Conservation (phyloP, 1,140 invertebrate species). For the Heterodera carotae region DNA sequence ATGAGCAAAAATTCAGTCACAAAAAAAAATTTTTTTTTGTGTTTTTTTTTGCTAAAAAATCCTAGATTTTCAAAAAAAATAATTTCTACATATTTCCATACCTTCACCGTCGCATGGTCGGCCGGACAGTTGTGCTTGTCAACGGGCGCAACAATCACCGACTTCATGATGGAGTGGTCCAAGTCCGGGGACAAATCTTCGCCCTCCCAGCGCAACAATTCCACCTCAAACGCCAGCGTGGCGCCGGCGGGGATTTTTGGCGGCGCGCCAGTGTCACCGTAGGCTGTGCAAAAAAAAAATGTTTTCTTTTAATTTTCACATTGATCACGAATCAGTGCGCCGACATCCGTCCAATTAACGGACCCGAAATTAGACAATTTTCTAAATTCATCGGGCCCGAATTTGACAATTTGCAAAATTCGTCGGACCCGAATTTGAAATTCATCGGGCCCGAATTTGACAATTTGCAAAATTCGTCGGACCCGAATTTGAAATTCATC, state of each 20-base stretch:
- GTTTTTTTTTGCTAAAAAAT: too few relatives aligned
- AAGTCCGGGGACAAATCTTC: constrained; percentile 73
- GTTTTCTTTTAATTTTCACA: neutral
- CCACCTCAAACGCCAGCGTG: constrained; percentile 84
- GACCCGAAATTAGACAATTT: too few relatives aligned
- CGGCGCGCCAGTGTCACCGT: constrained; percentile 80
- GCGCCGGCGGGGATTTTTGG: constrained; percentile 87
- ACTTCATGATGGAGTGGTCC: constrained; percentile 76
- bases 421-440: too few relatives aligned
- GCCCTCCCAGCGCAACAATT: constrained; percentile 67
- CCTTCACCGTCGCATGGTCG: constrained; percentile 74
- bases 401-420: too few relatives aligned
- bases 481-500: too few relatives aligned
- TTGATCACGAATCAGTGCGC: neutral
- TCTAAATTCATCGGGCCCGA: too few relatives aligned
- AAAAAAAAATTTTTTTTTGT: too few relatives aligned
- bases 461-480: too few relatives aligned
- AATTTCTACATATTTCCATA: neutral
- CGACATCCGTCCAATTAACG: too few relatives aligned
- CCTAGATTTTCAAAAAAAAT: too few relatives aligned
- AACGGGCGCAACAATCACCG: constrained; percentile 74
- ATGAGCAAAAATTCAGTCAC: too few relatives aligned
- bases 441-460: too few relatives aligned
- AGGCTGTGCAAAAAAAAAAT: constrained; percentile 67
- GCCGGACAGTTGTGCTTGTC: constrained; percentile 75